Evolutionary conservation across 2,888 invertebrate genomes (phyloP).

Genomic region (Perizoma affinitatum): DNA sequence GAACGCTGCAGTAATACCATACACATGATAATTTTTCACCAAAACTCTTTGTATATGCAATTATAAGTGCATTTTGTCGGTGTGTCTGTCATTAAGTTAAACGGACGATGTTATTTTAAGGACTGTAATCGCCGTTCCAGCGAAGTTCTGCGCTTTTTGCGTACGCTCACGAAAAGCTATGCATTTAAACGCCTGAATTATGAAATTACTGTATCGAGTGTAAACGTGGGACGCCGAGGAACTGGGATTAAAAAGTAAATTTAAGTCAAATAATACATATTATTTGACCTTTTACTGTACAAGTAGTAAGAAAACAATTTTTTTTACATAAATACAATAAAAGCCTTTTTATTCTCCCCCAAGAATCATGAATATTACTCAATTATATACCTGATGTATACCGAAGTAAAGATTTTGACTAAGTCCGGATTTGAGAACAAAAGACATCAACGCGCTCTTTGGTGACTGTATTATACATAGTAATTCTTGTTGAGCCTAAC

Average conservation of each 20-base stretch:
- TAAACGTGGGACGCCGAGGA: constrained; percentile 65
- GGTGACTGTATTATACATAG: not conserved
- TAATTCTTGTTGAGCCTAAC: too few relatives aligned
- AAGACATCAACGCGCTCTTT: constrained; percentile 19
- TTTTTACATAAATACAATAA: too few relatives aligned
- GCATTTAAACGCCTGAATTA: constrained; percentile 84
- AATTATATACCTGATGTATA: too few relatives aligned
- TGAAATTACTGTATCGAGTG: constrained; percentile 82
- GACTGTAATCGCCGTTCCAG: constrained; percentile 77
- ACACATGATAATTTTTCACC: constrained; percentile 78
- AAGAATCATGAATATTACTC: too few relatives aligned
- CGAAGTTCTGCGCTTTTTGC: constrained; percentile 69
- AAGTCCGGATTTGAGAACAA: constrained; percentile 7
- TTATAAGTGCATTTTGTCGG: constrained; percentile 83
- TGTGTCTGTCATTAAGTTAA: constrained; percentile 83
- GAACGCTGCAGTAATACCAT: constrained; percentile 60
- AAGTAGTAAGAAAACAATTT: too few relatives aligned
- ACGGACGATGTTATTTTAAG: constrained; percentile 84
- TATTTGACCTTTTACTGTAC: too few relatives aligned
- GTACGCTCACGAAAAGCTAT: constrained; percentile 80
- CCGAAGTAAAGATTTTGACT: not conserved
- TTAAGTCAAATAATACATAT: too few relatives aligned
- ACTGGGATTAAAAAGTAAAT: constrained; percentile 14
- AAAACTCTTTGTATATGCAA: constrained; percentile 81
- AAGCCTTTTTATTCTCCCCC: too few relatives aligned